A percentile compares a stretch with the other conserved stretches of the same genome.
These are phyloP conservation scores for Urocyon cinereoargenteus DNA, from an alignment of 2,797 vertebrate species.

Conservation along the genomic window DNA sequence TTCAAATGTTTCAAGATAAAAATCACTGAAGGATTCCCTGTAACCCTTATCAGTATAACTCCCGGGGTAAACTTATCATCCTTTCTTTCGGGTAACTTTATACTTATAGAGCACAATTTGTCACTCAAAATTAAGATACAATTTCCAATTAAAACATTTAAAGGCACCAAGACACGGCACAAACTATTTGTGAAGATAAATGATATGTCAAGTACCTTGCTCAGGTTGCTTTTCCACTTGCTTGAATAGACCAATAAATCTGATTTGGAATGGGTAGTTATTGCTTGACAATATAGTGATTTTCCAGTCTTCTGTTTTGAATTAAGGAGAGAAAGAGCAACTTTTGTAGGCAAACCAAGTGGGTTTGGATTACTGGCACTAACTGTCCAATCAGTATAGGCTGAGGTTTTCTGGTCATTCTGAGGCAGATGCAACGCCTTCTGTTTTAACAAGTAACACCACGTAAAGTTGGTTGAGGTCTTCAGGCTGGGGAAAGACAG, in stretches of 20 bases:
- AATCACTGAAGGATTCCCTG: neutral
- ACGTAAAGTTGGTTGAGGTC: slow-evolving; percentile 96
- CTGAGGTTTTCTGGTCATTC: slow-evolving; percentile 94
- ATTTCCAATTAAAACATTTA: slow-evolving; percentile 65
- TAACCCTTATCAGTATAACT: neutral
- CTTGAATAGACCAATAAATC: slow-evolving; percentile 96
- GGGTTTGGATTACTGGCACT: slow-evolving; percentile 94
- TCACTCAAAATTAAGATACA: slow-evolving; percentile 64
- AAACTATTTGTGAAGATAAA: slow-evolving; percentile 44
- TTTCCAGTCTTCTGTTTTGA: slow-evolving; percentile 97
- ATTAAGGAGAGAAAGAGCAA: slow-evolving; percentile 97
- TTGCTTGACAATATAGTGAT: slow-evolving; percentile 94
- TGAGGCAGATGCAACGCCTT: slow-evolving; percentile 94
- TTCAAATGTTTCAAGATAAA: slow-evolving; percentile 26
- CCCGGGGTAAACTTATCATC: neutral
- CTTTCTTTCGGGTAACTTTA: neutral
- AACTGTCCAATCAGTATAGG: slow-evolving; percentile 95
- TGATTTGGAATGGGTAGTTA: slow-evolving; percentile 92
- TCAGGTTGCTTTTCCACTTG: slow-evolving; percentile 95
- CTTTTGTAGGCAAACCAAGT: slow-evolving; percentile 96
- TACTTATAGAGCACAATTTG: neutral
- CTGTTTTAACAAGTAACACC: slow-evolving; percentile 97
- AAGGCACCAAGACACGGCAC: slow-evolving; percentile 24
- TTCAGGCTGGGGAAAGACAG: slow-evolving; percentile 97
- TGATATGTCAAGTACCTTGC: slow-evolving; percentile 89